A percentile compares a stretch with the other conserved stretches of the same genome.
These are phyloP conservation scores for Lasiommata megera DNA, from an alignment of 2,888 invertebrate genomes.

Conservation along the genomic window DNA sequence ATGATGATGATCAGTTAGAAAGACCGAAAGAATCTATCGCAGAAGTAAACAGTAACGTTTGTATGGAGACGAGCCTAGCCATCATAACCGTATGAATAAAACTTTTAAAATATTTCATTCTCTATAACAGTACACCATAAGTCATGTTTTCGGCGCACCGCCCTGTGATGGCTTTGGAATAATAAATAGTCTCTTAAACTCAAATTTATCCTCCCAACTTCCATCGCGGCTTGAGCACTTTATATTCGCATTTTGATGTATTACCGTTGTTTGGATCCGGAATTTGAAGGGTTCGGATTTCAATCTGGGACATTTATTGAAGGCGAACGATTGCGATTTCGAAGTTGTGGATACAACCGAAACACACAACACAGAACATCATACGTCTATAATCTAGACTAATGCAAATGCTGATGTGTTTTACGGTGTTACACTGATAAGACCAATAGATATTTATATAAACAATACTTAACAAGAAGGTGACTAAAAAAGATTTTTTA, in stretches of 20 bases:
- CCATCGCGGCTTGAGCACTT: conserved; percentile 24
- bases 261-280: conserved; percentile 11
- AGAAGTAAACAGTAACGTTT: no score
- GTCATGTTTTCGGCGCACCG: conserved; percentile 49
- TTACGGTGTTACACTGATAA: no score
- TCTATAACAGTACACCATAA: conserved; percentile 53
- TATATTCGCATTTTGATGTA: conserved; percentile 22
- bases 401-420: no score
- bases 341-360: no score
- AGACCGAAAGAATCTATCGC: no score
- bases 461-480: no score
- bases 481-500: no score
- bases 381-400: no score
- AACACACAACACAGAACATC: not conserved
- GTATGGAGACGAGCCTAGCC: no score
- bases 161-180: conserved; percentile 44
- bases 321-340: not conserved
- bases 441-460: no score
- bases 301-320: not conserved
- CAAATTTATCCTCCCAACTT: conserved; percentile 36
- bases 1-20: no score
- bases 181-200: conserved; percentile 59
- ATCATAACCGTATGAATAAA: conserved; percentile 31
- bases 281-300: conserved; percentile 4
- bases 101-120: conserved; percentile 45